These are phyloP conservation scores for Nesometra sesokonis DNA, from an alignment of 35 echinoderm and acorn worm species.

Conservation along the genomic window DNA sequence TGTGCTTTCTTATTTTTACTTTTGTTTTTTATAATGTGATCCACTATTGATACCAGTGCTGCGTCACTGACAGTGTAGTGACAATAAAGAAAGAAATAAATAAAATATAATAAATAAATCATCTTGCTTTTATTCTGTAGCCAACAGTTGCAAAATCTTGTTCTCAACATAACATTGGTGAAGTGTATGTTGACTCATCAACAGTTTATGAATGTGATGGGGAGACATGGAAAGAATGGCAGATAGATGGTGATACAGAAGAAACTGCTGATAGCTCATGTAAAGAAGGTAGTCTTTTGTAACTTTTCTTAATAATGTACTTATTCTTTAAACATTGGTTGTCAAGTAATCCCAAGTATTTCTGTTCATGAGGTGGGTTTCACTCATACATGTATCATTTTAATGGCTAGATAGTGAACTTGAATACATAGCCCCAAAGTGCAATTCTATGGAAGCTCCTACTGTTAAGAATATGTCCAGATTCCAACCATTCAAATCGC, in stretches of 20 bases:
- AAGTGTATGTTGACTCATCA: not conserved
- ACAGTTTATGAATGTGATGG: constrained; percentile 26
- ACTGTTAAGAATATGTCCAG: too few relatives aligned
- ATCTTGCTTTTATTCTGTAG: not conserved
- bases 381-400: too few relatives aligned
- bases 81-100: too few relatives aligned
- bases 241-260: not conserved
- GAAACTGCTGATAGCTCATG: constrained; percentile 21
- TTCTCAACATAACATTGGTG: not conserved
- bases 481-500: too few relatives aligned
- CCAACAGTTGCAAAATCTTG: not conserved
- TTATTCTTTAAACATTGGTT: not conserved
- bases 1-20: too few relatives aligned
- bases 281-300: constrained; percentile 34
- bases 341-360: not conserved
- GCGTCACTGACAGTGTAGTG: too few relatives aligned
- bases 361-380: not conserved
- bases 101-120: not conserved
- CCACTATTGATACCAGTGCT: too few relatives aligned
- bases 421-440: too few relatives aligned
- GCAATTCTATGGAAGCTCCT: too few relatives aligned
- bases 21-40: too few relatives aligned
- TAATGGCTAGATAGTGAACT: too few relatives aligned
- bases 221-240: constrained; percentile 11
- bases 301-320: not conserved